Evolutionary conservation across 37 sponge, comb jelly and placozoan species (phyloP), one percentile per base, ranked within the genome.

Genomic region (Halichondria panicea): DNA sequence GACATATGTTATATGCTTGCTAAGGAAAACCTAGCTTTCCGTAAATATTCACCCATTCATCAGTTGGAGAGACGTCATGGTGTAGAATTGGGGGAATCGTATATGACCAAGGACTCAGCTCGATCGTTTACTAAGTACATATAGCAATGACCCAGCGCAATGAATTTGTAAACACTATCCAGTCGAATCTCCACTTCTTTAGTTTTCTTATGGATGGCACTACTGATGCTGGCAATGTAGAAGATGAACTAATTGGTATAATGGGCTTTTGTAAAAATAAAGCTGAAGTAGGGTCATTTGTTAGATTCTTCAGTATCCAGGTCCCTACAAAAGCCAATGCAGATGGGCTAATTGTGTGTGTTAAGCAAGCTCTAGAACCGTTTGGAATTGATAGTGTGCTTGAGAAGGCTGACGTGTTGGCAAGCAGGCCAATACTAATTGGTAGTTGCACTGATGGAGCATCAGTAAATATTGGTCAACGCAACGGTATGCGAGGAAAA

Each of bases 181-280:
- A n/a, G n/a, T 54, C 84, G 21, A 34, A 7, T 21, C 2, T 52
- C 0, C 65, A 58, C 8, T 89, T 89, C 30, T 83, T 30, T 53
- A 89, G 89, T 42, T 89, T 83, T 30, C 74, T 89, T 36, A 89
- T 84, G 81, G 90, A 89, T 69, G 80, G 89, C 28, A 61, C 63
- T 3, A 83, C 84, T 22, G 84, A 83, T 68, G 57, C 53, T 4
- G 77, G 84, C 12, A 75, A 81, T 38, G 54, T 83, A 34, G 90
- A 78, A 27, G 37, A 89, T 33, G 84, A 89, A 52, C 66, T 89
- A 8, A 44, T 89, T 30, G 72, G 73, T 21, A 18, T 83, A 32
- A 58, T 66, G 36, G 72, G 55, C 43, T 85, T 42, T 42, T 3
- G 38, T 21, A 67, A 32, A 44, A 59, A 79, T 59, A 27, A 22